Conservation (phyloP, 1,140 invertebrate species). For the Neodiprion fabricii region DNA sequence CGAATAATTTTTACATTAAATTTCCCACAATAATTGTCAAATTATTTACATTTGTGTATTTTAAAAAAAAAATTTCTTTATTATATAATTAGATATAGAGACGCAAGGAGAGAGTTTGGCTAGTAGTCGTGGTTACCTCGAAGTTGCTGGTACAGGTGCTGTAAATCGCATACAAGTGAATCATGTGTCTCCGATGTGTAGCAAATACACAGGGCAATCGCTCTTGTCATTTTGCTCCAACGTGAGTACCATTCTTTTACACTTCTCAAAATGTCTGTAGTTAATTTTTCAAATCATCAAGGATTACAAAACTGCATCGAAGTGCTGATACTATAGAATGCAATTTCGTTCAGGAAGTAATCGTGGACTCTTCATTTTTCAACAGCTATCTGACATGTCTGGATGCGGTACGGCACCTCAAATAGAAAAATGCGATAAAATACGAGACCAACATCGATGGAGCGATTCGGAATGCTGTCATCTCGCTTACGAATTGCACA, state of each 20-base stretch:
- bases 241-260: constrained; percentile 36
- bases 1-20: too few species aligned
- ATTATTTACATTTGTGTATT: not conserved
- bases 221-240: constrained; percentile 54
- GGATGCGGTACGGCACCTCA: constrained; percentile 20
- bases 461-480: constrained; percentile 57
- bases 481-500: constrained; percentile 54
- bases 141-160: constrained; percentile 30
- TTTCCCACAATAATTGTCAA: not conserved
- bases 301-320: too few species aligned
- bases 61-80: too few species aligned
- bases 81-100: constrained; percentile 39
- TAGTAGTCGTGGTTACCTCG: constrained; percentile 47
- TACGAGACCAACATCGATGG: constrained; percentile 52
- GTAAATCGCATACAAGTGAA: constrained; percentile 29
- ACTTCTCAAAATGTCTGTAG: not conserved
- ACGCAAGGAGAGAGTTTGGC: constrained; percentile 53
- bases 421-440: constrained; percentile 29
- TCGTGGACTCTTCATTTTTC: not conserved
- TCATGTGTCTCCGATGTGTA: constrained; percentile 40
- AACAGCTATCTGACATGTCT: constrained; percentile 39
- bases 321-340: not conserved
- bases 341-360: constrained; percentile 14
- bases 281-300: not conserved
- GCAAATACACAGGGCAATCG: constrained; percentile 52